Conservation (phyloP, 2,113 vertebrate species). For the Sylvietta virens region DNA sequence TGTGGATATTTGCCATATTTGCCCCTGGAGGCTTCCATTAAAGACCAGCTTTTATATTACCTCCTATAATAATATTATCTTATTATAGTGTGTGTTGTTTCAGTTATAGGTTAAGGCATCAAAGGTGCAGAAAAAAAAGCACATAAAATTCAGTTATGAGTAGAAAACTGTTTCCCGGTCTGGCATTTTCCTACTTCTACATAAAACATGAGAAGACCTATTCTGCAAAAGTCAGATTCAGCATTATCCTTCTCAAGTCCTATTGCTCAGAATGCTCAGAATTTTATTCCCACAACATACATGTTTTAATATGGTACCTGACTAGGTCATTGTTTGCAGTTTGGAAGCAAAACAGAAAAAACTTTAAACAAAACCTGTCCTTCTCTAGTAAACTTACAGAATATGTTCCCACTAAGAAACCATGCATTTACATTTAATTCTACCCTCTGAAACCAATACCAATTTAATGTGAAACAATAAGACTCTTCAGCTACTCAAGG, state of each 20-base stretch:
- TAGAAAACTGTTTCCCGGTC: background rate
- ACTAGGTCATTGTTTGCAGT: background rate
- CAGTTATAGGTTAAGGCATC: background rate
- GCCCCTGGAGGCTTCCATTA: background rate
- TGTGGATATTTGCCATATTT: background rate
- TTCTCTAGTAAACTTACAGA: background rate
- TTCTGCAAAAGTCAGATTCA: background rate
- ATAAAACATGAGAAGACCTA: background rate
- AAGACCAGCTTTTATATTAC: background rate
- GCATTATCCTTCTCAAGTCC: background rate
- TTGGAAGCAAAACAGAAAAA: background rate
- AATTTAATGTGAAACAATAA: background rate
- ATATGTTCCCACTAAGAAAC: background rate
- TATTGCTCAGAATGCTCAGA: background rate
- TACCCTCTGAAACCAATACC: background rate
- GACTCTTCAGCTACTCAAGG: background rate
- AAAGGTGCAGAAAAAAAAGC: background rate
- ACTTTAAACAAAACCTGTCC: background rate
- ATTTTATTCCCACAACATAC: background rate
- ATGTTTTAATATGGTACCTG: background rate
- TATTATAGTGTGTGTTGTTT: background rate
- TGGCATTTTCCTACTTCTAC: background rate
- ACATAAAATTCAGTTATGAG: background rate
- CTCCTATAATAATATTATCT: background rate
- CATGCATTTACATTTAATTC: background rate